A percentile compares a stretch with the other conserved stretches of the same genome.
These are phyloP conservation scores for Dysmachus trigonus DNA, from an alignment of 2,888 invertebrate species.

Conservation along the genomic window DNA sequence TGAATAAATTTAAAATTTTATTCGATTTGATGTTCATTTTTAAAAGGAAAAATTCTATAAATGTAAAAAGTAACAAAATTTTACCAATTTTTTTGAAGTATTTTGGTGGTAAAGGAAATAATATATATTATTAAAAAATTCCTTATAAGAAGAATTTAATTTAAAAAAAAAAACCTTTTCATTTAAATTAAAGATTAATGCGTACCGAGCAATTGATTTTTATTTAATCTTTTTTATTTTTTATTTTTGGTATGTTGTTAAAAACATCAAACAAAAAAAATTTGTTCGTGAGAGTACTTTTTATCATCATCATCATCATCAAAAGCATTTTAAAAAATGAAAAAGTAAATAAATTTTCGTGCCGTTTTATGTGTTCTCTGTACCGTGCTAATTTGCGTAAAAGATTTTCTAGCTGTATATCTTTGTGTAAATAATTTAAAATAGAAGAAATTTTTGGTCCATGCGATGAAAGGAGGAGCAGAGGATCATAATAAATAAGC, in stretches of 20 bases:
- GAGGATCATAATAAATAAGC: neutral
- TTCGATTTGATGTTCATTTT: too few species aligned
- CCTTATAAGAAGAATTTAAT: too few species aligned
- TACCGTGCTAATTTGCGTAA: conserved; percentile 23
- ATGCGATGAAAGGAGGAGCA: neutral
- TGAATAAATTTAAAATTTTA: too few species aligned
- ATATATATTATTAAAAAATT: too few species aligned
- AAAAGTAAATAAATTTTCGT: too few species aligned
- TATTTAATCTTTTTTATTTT: neutral
- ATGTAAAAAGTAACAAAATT: too few species aligned
- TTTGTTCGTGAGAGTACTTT: neutral
- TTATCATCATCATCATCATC: neutral
- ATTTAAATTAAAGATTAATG: neutral
- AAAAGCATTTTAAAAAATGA: too few species aligned
- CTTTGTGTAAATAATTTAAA: neutral
- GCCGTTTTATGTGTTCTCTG: conserved; percentile 4
- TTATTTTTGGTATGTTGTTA: neutral
- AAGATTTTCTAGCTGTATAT: neutral
- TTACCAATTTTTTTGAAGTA: too few species aligned
- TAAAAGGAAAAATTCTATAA: too few species aligned
- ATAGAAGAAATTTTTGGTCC: neutral
- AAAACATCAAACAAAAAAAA: neutral
- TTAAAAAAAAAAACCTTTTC: too few species aligned
- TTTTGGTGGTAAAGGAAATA: too few species aligned
- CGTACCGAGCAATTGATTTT: neutral